Evolutionary conservation across 2,113 vertebrate genomes (phyloP).

Genomic region (Riparia riparia): DNA sequence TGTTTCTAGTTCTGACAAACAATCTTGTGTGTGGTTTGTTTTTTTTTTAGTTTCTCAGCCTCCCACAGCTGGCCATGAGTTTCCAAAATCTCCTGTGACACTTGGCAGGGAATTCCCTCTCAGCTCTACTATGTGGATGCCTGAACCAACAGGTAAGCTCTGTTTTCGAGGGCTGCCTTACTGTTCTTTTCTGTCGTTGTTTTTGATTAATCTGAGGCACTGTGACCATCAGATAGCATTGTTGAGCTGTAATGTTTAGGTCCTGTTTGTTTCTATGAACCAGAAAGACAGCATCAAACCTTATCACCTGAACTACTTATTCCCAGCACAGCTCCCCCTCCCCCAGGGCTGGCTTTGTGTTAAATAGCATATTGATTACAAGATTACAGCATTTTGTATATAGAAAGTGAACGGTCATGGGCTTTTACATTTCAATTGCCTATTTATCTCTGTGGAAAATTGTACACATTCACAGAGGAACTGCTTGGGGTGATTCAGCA

Average conservation of each 20-base stretch:
- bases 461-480: background rate
- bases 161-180: background rate
- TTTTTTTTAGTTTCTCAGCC: background rate
- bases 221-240: slow-evolving; percentile 26
- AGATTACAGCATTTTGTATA: slow-evolving; percentile 38
- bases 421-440: slow-evolving; percentile 39
- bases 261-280: background rate
- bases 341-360: background rate
- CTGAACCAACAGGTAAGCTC: background rate
- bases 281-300: background rate
- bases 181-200: background rate
- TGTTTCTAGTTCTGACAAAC: background rate
- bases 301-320: background rate
- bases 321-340: background rate
- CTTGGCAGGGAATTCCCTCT: background rate
- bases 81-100: background rate
- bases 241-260: background rate
- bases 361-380: slow-evolving; percentile 66
- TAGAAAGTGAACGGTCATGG: slow-evolving; percentile 2
- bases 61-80: background rate
- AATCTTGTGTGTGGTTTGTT: accelerated
- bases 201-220: background rate
- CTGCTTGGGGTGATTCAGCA: background rate
- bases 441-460: slow-evolving; percentile 40
- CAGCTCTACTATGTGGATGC: accelerated